phyloP scores from a whole-genome alignment of 2,888 invertebrate species.

The Drosophila merina region DNA sequence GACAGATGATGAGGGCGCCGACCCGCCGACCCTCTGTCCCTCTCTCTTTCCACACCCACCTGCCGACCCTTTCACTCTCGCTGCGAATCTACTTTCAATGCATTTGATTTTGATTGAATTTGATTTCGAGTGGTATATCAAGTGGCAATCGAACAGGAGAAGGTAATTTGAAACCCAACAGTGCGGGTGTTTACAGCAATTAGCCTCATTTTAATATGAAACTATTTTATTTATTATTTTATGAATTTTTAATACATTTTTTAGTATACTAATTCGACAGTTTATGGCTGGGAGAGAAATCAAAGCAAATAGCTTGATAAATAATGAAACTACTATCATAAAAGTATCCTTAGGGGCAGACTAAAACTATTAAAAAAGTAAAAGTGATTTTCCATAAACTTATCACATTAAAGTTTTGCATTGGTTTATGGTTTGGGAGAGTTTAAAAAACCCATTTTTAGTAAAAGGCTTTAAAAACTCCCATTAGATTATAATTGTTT shows the following conservation, averaged over 20 bases:
- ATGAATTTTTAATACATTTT: neutral
- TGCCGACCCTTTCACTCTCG: neutral
- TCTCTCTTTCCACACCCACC: slow-evolving; percentile 2
- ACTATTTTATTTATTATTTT: neutral
- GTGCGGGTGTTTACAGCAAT: neutral
- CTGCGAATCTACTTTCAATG: neutral
- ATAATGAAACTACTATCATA: neutral
- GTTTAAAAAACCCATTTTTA: neutral
- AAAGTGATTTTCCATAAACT: no score
- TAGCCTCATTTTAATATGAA: neutral
- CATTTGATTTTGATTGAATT: slow-evolving; percentile 6
- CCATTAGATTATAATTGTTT: slow-evolving; percentile 13
- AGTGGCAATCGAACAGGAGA: slow-evolving; percentile 17
- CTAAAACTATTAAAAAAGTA: neutral
- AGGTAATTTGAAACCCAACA: neutral
- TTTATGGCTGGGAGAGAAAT: neutral
- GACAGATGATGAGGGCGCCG: slow-evolving; percentile 35
- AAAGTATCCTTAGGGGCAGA: neutral
- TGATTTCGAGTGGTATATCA: slow-evolving; percentile 12
- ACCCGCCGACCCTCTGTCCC: slow-evolving; percentile 8
- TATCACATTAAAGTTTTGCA: no score
- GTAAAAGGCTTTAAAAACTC: neutral
- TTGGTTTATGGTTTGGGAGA: neutral
- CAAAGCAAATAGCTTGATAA: neutral
- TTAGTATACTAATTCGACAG: neutral